A percentile compares a stretch with the other conserved stretches of the same genome.
Conservation (phyloP, 2,888 invertebrate genomes). For the Phorcus lineatus region DNA sequence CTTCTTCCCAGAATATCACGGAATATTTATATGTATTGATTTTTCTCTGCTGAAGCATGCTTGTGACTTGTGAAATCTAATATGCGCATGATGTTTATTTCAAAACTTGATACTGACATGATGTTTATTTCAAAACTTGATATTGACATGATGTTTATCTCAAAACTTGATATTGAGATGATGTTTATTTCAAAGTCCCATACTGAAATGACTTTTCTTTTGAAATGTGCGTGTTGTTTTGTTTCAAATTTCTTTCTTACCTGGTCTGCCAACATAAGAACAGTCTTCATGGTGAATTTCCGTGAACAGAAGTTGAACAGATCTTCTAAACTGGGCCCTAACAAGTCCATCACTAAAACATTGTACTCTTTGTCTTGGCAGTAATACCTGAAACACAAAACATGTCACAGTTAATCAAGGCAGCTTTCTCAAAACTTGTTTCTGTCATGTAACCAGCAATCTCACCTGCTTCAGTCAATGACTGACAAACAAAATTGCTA, state of each 20-base stretch:
- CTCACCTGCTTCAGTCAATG: too few species aligned
- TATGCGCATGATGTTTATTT: not conserved
- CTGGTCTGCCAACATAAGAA: slow-evolving; percentile 97
- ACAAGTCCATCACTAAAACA: slow-evolving; percentile 98
- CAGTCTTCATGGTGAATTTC: slow-evolving; percentile 99
- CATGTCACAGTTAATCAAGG: not conserved
- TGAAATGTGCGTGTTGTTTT: not conserved
- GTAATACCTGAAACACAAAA: slow-evolving; percentile 48
- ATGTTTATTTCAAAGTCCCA: not conserved
- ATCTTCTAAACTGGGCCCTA: slow-evolving; percentile 79
- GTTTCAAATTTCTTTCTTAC: slow-evolving; percentile 43
- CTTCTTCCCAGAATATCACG: too few species aligned
- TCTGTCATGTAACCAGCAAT: too few species aligned
- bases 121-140: not conserved
- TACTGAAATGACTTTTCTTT: not conserved
- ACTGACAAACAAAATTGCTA: not conserved
- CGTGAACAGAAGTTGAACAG: slow-evolving; percentile 99
- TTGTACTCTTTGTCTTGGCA: slow-evolving; percentile 96
- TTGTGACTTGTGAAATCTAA: not conserved
- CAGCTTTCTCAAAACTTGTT: not conserved
- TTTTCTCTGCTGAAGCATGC: not conserved
- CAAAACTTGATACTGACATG: not conserved
- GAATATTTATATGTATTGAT: too few species aligned
- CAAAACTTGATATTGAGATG: not conserved
- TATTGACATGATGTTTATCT: not conserved